Base-by-base conservation (phyloP, 1,140 invertebrate genomes). In the Neodiprion pinetum region DNA sequence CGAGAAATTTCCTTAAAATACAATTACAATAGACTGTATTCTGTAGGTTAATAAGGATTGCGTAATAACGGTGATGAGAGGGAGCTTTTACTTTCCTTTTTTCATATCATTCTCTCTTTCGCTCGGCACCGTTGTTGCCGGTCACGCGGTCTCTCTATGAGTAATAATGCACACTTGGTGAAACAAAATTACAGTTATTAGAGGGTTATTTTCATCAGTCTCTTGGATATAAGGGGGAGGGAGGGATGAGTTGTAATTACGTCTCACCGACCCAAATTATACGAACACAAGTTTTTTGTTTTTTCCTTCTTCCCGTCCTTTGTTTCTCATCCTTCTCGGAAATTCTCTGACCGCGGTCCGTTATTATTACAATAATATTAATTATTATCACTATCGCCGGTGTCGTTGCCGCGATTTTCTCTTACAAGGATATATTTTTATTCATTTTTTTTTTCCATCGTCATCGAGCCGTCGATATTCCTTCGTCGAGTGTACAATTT, bases 1-100 rank as follows among this genome's bases (percentile, higher is more conserved):
- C 2, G 61, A 11, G 5, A 23, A 14, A 9, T 17, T 40, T 3
- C 28, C 2, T 40, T 40, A 2, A 5, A 40, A 40, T 3, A 40
- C 28, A 40, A 40, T 40, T 40, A 40, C 28, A 40, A 40, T 1
- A 40, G 28, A 40, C 28, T 40, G 17, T 21, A 40, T 61, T 61
- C n/a, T 17, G 67, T 9, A 66, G 14, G 7, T 17, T 14, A 21
- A 61, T n/a, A 61, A 12, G 9, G 11, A 10, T 61, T 2, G 53
- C 49, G 40, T 71, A 74, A 74, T 48, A 71, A 74, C 71, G 70
- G 71, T 74, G 8, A 61, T 14, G 70, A 50, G 28, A 49, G 67
- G 53, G 69, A 61, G 73, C 14, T 12, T 48, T 48, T 69, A 48
- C 14, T 49, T 50, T 66, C 49, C 48, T 69, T n/a, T 48, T 17